Evolutionary conservation across 2,113 vertebrate species (phyloP), one percentile per base, ranked within the genome.

Genomic region (Callipepla californica): DNA sequence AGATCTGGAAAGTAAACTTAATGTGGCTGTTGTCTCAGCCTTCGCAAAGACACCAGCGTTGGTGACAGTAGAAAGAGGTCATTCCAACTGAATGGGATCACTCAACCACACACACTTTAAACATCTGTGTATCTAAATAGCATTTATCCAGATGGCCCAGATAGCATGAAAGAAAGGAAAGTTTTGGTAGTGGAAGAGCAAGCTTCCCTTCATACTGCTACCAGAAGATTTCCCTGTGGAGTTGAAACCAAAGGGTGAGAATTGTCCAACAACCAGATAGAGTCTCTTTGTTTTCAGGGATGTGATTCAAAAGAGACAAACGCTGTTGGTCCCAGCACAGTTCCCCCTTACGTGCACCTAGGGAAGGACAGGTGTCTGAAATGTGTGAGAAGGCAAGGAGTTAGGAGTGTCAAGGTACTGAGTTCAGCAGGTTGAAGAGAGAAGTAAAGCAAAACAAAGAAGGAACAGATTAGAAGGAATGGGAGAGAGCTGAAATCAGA

Each of bases 251-350:
- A 26, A 13, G 51, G 28, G 26, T 8, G 8, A 8, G 51, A 53
- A 28, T 26, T 28, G 26, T 40, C 48, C 38, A 16, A 13, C 30
- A 63, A 22, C 38, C 25, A 13, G 0, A 3, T 57, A 22, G 11
- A 44, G 15, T 59, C 20, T 53, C 40, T 45, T 76, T n/a, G 4
- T 86, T 74, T 50, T 50, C 78, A 50, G 9, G 2, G 0, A 25
- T 59, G 74, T 61, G 9, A 34, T n/a, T 44, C 47, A 19, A 55
- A 53, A 74, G 45, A 50, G 30, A 53, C 26, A 42, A 7, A n/a
- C 1, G 0, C 21, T 1, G 0, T 32, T 30, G 23, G 12, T 74
- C 44, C 36, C 30, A 21, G 0, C 28, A 7, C 6, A 8, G 7
- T 21, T 83, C 6, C 19, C 51, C 63, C 45, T 55, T 45, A 21